phyloP scores from a whole-genome alignment of 1,140 invertebrate species.

The Cydia strobilella region DNA sequence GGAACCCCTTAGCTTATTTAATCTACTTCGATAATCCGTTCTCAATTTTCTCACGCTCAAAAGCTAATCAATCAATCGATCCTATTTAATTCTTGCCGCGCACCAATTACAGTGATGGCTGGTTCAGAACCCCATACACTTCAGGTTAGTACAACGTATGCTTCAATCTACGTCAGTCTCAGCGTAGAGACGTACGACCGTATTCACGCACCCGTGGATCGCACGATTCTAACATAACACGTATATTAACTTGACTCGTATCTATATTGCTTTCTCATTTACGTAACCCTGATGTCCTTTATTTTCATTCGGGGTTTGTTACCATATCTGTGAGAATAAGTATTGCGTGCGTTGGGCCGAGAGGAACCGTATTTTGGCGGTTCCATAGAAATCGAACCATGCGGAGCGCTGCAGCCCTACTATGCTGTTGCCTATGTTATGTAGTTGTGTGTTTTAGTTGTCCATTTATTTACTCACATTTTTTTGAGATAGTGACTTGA shows the following conservation, averaged over 20 bases:
- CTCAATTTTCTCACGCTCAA: conserved; percentile 1
- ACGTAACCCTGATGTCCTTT: not conserved
- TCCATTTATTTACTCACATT: no score
- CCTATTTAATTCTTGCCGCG: conserved; percentile 45
- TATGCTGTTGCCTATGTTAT: no score
- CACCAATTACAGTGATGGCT: conserved; percentile 42
- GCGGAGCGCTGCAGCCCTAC: no score
- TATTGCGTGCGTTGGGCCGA: no score
- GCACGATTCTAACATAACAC: not conserved
- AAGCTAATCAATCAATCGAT: conserved; percentile 38
- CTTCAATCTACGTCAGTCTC: conserved; percentile 44
- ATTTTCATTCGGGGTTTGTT: no score
- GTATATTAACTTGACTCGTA: not conserved
- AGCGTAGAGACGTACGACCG: conserved; percentile 34
- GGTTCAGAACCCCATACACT: conserved; percentile 38
- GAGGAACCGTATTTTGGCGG: no score
- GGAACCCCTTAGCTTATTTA: not conserved
- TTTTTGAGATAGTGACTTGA: no score
- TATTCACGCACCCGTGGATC: conserved; percentile 19
- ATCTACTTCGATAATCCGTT: conserved; percentile 5
- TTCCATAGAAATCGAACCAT: no score
- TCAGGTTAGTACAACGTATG: conserved; percentile 35
- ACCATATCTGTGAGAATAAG: no score
- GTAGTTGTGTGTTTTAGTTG: no score
- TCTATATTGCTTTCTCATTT: not conserved